Conservation (phyloP, 1,140 invertebrate genomes). For the Cotesia vestalis region DNA sequence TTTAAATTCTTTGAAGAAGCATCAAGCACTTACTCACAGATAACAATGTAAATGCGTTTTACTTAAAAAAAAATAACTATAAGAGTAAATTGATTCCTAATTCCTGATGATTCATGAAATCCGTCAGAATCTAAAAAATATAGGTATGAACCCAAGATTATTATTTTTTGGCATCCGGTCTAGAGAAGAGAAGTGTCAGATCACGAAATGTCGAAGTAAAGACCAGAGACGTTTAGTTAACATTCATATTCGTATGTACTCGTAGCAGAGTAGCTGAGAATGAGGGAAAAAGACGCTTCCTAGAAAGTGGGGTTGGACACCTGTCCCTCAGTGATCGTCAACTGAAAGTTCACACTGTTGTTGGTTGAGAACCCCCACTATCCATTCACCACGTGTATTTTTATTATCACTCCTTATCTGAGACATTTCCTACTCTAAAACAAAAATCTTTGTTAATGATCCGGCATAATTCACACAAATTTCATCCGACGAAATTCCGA, state of each 20-base stretch:
- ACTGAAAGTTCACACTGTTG: constrained; percentile 3
- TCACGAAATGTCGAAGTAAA: constrained; percentile 45
- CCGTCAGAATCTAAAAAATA: background rate
- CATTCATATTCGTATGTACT: constrained; percentile 36
- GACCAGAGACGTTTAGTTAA: constrained; percentile 40
- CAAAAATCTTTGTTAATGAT: background rate
- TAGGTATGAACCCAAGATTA: background rate
- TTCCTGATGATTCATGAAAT: background rate
- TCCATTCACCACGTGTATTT: constrained; percentile 49
- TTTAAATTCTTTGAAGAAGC: too few relatives aligned
- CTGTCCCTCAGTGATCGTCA: constrained; percentile 61
- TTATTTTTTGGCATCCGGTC: constrained; percentile 32
- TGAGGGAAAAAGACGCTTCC: constrained; percentile 56
- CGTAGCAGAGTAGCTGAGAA: constrained; percentile 38
- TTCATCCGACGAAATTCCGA: background rate
- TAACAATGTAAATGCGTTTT: too few relatives aligned
- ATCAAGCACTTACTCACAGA: too few relatives aligned
- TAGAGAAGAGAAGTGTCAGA: constrained; percentile 9
- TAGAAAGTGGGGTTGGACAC: constrained; percentile 64
- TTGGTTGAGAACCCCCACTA: constrained; percentile 48
- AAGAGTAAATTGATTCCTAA: background rate
- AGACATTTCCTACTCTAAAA: background rate
- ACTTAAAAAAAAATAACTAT: too few relatives aligned
- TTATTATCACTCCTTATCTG: background rate
- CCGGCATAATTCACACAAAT: background rate